Base-by-base conservation (phyloP, 2,797 vertebrate species). In the Tapirus indicus region DNA sequence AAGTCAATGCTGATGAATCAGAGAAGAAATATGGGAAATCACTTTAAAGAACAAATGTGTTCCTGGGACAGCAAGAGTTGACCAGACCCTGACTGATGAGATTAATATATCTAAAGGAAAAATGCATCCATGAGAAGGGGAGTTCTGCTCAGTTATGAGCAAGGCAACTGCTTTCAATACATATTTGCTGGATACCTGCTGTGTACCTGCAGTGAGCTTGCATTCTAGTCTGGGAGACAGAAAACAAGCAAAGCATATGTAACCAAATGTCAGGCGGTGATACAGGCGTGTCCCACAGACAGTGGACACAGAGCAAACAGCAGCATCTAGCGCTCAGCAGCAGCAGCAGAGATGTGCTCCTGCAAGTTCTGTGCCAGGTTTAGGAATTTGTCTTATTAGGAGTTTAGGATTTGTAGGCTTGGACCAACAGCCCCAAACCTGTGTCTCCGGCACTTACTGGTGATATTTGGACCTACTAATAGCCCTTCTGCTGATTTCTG, bases 1-100 rank as follows among this genome's bases (percentile, higher is more conserved):
- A 77, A 77, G 47, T 35, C 52, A 88, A 75, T 54, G 72, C 44
- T 82, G 68, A 95, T 72, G 72, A 93, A 88, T 85, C 92, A 84
- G 64, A 87, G 58, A 74, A 91, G 23, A 96, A 97, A 68, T 86
- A 82, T 6, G 21, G 83, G 68, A 88, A 97, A 94, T 80, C n/a
- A 5, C 47, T n/a, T 84, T 68, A 60, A 77, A 80, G 79, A 94
- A 66, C 32, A 79, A 78, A 77, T 29, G 23, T 44, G 41, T 69
- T 72, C 25, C 79, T n/a, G 1, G 3, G 16, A 41, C 23, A 32
- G 60, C 32, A 54, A 58, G 38, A 60, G n/a, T 92, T 69, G n/a
- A 9, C 44, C 41, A 32, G 60, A 27, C n/a, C 23, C 71, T 83
- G 60, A 80, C 2, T 47, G n/a, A 85, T 25, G 54, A 88, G 83